These are phyloP conservation scores for Mimas tiliae DNA, from an alignment of 2,888 invertebrate genomes.

Conservation along the genomic window DNA sequence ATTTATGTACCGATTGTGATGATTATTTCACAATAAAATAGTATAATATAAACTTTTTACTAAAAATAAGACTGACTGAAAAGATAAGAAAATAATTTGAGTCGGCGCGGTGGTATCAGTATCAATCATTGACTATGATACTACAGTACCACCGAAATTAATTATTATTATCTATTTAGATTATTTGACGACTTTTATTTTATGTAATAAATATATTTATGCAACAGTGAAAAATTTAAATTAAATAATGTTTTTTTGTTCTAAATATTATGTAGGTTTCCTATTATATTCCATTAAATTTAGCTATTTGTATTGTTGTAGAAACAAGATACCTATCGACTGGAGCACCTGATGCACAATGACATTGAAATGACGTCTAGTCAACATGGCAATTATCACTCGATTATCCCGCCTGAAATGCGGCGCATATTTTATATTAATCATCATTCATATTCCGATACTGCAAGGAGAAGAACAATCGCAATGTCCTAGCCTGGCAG, in stretches of 20 bases:
- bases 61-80: no score
- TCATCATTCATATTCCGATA: slow-evolving; percentile 78
- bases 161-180: no score
- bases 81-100: no score
- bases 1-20: no score
- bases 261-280: background rate
- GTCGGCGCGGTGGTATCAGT: no score
- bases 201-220: no score
- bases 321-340: slow-evolving; percentile 37
- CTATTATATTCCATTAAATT: background rate
- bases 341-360: slow-evolving; percentile 68
- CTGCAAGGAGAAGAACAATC: slow-evolving; percentile 82
- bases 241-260: background rate
- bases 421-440: slow-evolving; percentile 83
- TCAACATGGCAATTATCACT: slow-evolving; percentile 73
- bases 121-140: no score
- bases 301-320: slow-evolving; percentile 41
- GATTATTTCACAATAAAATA: no score
- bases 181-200: no score
- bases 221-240: no score
- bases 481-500: slow-evolving; percentile 89
- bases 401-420: slow-evolving; percentile 72
- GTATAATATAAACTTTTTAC: no score
- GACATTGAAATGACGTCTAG: slow-evolving; percentile 78
- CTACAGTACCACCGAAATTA: no score